Percentiles rank a stretch among this genome's conserved stretches.
Evolutionary conservation across 2,113 vertebrate genomes (phyloP).

Genomic region (Podarcis raffonei): DNA sequence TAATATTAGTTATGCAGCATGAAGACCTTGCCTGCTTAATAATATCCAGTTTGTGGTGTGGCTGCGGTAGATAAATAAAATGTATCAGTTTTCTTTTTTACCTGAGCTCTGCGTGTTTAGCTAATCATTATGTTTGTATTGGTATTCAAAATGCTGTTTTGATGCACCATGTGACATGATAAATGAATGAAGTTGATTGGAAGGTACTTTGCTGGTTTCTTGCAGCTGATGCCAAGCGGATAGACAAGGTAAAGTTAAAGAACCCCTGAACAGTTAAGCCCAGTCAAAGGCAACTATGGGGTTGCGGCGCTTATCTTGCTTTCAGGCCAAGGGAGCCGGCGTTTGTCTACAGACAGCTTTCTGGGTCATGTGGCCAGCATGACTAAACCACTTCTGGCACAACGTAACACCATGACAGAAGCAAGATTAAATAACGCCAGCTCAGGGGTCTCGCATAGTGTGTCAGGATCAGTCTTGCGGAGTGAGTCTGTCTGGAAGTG

Average conservation of each 20-base stretch:
- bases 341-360: too few species aligned
- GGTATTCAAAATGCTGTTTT: conserved; percentile 29
- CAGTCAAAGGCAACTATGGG: too few species aligned
- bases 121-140: conserved; percentile 36
- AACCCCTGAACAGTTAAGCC: too few species aligned
- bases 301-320: too few species aligned
- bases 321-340: too few species aligned
- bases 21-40: conserved; percentile 9
- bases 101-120: conserved; percentile 5
- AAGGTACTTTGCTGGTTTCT: background rate
- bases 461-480: too few species aligned
- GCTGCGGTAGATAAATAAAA: conserved; percentile 20
- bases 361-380: too few species aligned
- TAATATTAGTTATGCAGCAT: conserved; percentile 37
- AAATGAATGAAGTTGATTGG: conserved; percentile 30
- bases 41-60: conserved; percentile 8
- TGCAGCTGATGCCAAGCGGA: background rate
- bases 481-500: too few species aligned
- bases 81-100: background rate
- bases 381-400: too few species aligned
- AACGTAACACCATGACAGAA: too few species aligned
- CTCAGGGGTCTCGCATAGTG: too few species aligned
- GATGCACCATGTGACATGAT: conserved; percentile 19
- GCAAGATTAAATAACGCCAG: too few species aligned
- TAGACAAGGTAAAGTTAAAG: background rate